Percentiles rank a stretch among this genome's conserved stretches.
Conservation (phyloP, 2,797 vertebrate species). For the Gambelia wislizenii region DNA sequence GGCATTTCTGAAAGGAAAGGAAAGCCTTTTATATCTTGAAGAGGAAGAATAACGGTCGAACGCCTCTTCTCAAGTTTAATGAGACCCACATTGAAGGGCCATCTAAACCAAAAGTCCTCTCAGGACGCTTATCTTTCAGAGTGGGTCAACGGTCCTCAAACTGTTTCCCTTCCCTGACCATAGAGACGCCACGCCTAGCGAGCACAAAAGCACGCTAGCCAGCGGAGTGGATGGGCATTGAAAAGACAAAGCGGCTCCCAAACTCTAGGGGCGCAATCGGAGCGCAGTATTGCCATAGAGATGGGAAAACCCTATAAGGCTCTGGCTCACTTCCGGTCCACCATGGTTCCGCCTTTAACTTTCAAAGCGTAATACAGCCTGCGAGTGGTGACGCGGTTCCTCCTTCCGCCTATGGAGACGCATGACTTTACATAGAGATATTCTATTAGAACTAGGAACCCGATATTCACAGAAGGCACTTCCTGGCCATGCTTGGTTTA, state of each 20-base stretch:
- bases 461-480: not conserved
- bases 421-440: not conserved
- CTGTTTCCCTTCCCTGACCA: not conserved
- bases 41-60: not conserved
- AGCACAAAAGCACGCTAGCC: too few relatives aligned
- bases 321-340: not conserved
- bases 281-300: not conserved
- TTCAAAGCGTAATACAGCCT: not conserved
- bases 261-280: too few relatives aligned
- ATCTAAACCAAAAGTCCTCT: too few relatives aligned
- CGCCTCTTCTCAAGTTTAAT: not conserved
- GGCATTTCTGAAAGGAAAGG: too few relatives aligned
- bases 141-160: too few relatives aligned
- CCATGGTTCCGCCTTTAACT: not conserved
- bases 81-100: too few relatives aligned
- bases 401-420: not conserved
- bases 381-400: too few relatives aligned
- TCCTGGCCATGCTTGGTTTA: not conserved
- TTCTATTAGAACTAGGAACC: not conserved
- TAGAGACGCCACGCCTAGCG: not conserved
- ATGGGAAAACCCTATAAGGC: not conserved
- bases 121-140: too few relatives aligned
- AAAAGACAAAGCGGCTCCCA: too few relatives aligned
- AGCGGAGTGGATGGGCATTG: fast-evolving
- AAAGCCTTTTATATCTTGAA: too few relatives aligned